These are phyloP conservation scores for Xylocampa areola DNA, from an alignment of 2,888 invertebrate species.

Conservation along the genomic window DNA sequence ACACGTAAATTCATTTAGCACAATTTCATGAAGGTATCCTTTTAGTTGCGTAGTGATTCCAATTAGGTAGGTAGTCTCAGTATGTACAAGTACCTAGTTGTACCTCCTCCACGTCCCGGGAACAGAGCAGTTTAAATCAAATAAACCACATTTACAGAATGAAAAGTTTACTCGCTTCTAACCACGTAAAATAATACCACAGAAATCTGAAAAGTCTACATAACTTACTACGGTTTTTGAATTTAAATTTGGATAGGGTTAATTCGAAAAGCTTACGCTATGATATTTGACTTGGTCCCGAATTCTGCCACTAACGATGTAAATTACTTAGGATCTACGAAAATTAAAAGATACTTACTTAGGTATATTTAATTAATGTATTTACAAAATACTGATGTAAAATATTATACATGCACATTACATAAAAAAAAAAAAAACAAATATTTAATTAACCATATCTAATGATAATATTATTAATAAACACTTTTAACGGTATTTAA, in stretches of 20 bases:
- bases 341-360: too few species aligned
- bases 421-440: too few species aligned
- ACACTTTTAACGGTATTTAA: too few species aligned
- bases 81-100: too few species aligned
- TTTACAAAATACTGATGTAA: too few species aligned
- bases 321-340: too few species aligned
- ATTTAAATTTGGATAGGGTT: constrained; percentile 69
- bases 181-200: constrained; percentile 75
- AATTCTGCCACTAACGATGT: constrained; percentile 19
- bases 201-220: constrained; percentile 68
- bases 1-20: constrained; percentile 26
- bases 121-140: constrained; percentile 69
- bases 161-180: constrained; percentile 72
- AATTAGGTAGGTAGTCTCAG: constrained; percentile 60
- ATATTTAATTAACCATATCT: too few species aligned
- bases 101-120: constrained; percentile 38
- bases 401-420: too few species aligned
- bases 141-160: constrained; percentile 74
- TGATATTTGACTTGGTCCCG: constrained; percentile 52
- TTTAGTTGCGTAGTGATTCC: constrained; percentile 65
- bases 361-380: too few species aligned
- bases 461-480: too few species aligned
- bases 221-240: constrained; percentile 70
- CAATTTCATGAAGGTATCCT: constrained; percentile 60
- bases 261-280: constrained; percentile 58